phyloP scores from a whole-genome alignment of 2,888 invertebrate genomes.

The Strigamia transsilvanica region DNA sequence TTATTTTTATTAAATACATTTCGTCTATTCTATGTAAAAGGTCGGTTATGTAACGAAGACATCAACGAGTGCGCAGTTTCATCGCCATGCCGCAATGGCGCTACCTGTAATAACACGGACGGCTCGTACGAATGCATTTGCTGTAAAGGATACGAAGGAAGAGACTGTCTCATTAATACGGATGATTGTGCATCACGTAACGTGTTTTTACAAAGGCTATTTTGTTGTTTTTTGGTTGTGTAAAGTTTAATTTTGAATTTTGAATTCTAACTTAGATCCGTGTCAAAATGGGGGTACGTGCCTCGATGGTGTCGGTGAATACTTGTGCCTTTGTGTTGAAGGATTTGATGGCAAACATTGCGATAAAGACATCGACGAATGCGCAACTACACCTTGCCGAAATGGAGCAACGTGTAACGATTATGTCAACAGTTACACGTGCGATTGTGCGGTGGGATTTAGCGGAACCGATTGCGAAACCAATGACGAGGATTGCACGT shows the following conservation, averaged over 20 bases:
- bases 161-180: constrained; percentile 89
- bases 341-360: constrained; percentile 93
- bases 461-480: constrained; percentile 94
- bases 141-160: constrained; percentile 87
- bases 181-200: constrained; percentile 90
- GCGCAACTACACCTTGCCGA: constrained; percentile 85
- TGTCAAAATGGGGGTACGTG: constrained; percentile 95
- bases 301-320: constrained; percentile 88
- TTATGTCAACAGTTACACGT: constrained; percentile 94
- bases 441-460: constrained; percentile 88
- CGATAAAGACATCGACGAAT: constrained; percentile 89
- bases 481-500: constrained; percentile 93
- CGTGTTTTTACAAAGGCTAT: constrained; percentile 64
- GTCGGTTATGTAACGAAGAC: constrained; percentile 87
- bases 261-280: constrained; percentile 72
- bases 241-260: neutral
- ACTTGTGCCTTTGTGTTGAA: constrained; percentile 87
- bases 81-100: constrained; percentile 86
- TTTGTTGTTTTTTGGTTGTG: too few relatives aligned
- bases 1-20: neutral
- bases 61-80: constrained; percentile 88
- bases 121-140: constrained; percentile 89
- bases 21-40: constrained; percentile 58
- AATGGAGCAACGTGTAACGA: constrained; percentile 93
- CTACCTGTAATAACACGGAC: constrained; percentile 81